Percentiles rank a stretch among this genome's conserved stretches.
Conservation (phyloP, 2,888 invertebrate species). For the Antitype chi region DNA sequence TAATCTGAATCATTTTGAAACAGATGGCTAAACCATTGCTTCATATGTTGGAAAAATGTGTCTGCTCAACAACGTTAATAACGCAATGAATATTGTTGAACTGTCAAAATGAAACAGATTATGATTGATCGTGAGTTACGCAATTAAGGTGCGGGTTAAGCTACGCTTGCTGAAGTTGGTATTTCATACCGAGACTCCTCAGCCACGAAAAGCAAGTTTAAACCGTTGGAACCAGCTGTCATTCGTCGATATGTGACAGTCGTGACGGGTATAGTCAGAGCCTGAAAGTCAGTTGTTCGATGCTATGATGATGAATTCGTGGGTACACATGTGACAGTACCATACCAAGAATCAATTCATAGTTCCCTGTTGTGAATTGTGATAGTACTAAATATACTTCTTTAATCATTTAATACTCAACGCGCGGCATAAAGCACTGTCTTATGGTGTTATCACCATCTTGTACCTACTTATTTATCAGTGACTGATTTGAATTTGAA, state of each 20-base stretch:
- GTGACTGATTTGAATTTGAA: slow-evolving; percentile 55
- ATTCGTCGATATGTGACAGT: not conserved
- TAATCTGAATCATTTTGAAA: too few relatives aligned
- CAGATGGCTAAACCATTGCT: too few relatives aligned
- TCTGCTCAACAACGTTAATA: too few relatives aligned
- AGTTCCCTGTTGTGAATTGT: not conserved
- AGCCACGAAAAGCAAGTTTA: not conserved
- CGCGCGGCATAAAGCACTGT: slow-evolving; percentile 27
- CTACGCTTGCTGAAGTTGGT: not conserved
- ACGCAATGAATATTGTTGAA: too few relatives aligned
- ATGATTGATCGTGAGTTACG: too few relatives aligned
- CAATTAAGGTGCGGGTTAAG: too few relatives aligned
- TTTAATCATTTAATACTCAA: slow-evolving; percentile 23
- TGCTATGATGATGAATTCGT: not conserved
- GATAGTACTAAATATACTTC: not conserved
- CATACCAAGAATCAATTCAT: not conserved
- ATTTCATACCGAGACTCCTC: not conserved
- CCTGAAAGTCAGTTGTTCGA: not conserved
- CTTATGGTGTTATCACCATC: slow-evolving; percentile 58
- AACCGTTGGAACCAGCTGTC: not conserved
- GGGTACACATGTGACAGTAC: not conserved
- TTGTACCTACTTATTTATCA: slow-evolving; percentile 59
- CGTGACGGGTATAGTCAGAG: not conserved
- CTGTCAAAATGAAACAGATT: too few relatives aligned
- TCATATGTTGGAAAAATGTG: too few relatives aligned